Evolutionary conservation across 2,797 vertebrate species (phyloP).

Genomic region (Gambusia yucatana): DNA sequence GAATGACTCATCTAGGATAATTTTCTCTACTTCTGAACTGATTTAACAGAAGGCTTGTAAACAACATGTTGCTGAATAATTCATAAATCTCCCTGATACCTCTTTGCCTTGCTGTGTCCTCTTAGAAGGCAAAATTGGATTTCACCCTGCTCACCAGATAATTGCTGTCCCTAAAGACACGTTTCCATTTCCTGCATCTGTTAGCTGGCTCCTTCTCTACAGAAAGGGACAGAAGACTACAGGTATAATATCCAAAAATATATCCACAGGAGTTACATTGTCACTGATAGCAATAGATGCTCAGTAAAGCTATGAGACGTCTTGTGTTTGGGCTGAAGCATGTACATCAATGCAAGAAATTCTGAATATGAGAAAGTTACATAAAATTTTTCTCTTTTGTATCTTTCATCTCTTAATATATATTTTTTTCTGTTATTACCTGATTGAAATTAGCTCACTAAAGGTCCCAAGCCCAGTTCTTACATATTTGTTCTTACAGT

Average conservation of each 20-base stretch:
- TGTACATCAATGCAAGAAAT: background rate
- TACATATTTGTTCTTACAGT: background rate
- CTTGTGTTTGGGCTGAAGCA: background rate
- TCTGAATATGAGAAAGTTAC: background rate
- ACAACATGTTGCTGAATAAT: slow-evolving; percentile 45
- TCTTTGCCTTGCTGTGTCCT: slow-evolving; percentile 5
- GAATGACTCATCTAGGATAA: background rate
- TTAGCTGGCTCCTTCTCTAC: slow-evolving; percentile 21
- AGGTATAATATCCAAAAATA: background rate
- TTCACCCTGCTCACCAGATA: slow-evolving; percentile 39
- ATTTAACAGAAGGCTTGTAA: slow-evolving; percentile 14
- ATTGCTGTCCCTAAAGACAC: slow-evolving; percentile 45
- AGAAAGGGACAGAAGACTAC: background rate
- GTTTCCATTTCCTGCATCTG: slow-evolving; percentile 53
- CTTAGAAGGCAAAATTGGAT: slow-evolving; percentile 29
- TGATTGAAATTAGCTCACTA: background rate
- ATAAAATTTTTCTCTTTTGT: background rate
- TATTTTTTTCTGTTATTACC: background rate
- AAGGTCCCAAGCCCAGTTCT: background rate
- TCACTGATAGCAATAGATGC: background rate
- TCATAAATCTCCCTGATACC: slow-evolving; percentile 30
- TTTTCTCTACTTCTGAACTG: background rate
- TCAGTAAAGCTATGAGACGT: background rate
- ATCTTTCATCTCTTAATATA: background rate
- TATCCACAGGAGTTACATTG: background rate